phyloP scores from a whole-genome alignment of 2,888 invertebrate species.

The Drosophila prostipennis region DNA sequence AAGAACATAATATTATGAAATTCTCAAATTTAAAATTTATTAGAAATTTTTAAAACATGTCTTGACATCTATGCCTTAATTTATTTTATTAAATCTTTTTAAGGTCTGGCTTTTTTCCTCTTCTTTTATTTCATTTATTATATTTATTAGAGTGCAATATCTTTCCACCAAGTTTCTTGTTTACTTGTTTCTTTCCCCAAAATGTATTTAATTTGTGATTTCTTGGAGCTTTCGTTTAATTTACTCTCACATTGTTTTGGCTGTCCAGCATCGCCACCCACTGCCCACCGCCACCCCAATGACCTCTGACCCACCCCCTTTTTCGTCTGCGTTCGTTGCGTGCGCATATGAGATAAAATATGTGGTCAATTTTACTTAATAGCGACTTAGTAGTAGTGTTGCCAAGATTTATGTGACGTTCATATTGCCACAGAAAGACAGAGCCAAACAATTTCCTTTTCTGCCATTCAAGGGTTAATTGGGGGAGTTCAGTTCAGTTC shows the following conservation, averaged over 20 bases:
- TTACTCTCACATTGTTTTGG: constrained; percentile 57
- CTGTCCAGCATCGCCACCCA: constrained; percentile 6
- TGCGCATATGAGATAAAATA: constrained; percentile 80
- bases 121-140: neutral
- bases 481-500: constrained; percentile 21
- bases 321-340: constrained; percentile 45
- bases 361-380: constrained; percentile 83
- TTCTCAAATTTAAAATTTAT: too few relatives aligned
- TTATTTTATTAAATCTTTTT: too few relatives aligned
- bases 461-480: constrained; percentile 61
- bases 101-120: too few relatives aligned
- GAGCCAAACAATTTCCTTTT: constrained; percentile 29
- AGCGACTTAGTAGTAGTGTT: constrained; percentile 78
- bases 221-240: constrained; percentile 48
- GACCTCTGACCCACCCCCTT: constrained; percentile 4
- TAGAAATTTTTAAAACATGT: too few relatives aligned
- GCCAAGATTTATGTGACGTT: constrained; percentile 78
- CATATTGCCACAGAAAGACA: constrained; percentile 62
- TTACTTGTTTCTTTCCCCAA: neutral
- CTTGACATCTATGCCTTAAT: too few relatives aligned
- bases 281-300: neutral
- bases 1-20: too few relatives aligned
- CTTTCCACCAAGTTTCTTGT: neutral
- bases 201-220: constrained; percentile 24
- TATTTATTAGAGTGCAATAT: neutral